phyloP scores from a whole-genome alignment of 2,113 vertebrate genomes.

The Callipepla californica region DNA sequence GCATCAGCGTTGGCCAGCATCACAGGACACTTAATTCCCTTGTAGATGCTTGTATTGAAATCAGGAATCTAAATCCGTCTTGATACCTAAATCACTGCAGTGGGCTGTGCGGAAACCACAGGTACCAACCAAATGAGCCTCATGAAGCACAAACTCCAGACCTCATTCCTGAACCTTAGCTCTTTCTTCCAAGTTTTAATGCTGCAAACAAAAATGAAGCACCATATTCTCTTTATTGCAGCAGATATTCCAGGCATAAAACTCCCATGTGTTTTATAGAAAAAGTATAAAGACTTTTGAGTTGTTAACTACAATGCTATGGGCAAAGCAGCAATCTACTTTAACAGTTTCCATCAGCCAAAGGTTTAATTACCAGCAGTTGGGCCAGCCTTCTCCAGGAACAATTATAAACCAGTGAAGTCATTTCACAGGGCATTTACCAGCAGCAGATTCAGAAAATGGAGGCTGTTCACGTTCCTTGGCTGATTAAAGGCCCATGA shows the following conservation, averaged over 20 bases:
- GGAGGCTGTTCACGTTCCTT: background rate
- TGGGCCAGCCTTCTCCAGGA: constrained; percentile 69
- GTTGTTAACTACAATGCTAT: constrained; percentile 42
- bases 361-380: constrained; percentile 62
- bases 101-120: background rate
- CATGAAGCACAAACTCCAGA: background rate
- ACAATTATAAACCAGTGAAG: constrained; percentile 54
- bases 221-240: constrained; percentile 46
- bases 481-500: background rate
- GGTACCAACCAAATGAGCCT: background rate
- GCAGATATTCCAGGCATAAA: constrained; percentile 58
- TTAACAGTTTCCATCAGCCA: constrained; percentile 69
- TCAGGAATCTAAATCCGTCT: background rate
- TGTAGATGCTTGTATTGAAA: background rate
- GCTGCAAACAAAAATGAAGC: constrained; percentile 33
- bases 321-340: constrained; percentile 58
- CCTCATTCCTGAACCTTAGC: background rate
- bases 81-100: background rate
- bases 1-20: background rate
- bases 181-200: constrained; percentile 14
- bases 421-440: constrained; percentile 71
- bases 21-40: background rate
- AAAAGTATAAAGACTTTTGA: constrained; percentile 67
- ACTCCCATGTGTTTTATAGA: constrained; percentile 42
- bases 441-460: constrained; percentile 54